Percentiles rank a stretch among this genome's conserved stretches.
These are phyloP conservation scores for Drosophila lacertosa DNA, from an alignment of 1,140 invertebrate genomes.

Conservation along the genomic window DNA sequence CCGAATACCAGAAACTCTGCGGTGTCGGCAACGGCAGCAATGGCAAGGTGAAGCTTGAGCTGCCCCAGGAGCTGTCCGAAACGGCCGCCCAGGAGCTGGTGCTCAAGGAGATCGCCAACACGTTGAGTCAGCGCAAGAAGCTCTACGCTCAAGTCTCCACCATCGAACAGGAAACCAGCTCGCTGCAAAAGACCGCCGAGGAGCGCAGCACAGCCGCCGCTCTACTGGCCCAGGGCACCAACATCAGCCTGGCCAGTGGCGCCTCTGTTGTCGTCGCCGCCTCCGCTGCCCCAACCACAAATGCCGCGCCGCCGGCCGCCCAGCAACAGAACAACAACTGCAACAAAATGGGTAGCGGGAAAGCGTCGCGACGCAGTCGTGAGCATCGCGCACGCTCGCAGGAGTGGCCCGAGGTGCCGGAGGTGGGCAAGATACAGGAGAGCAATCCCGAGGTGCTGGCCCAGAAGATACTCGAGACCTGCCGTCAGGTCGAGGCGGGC, in stretches of 20 bases:
- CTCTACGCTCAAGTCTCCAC: slow-evolving; percentile 91
- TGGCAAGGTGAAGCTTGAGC: slow-evolving; percentile 70
- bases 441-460: slow-evolving; percentile 95
- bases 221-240: slow-evolving; percentile 78
- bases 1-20: slow-evolving; percentile 86
- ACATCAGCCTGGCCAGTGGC: slow-evolving; percentile 73
- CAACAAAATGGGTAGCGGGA: slow-evolving; percentile 68
- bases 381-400: slow-evolving; percentile 91
- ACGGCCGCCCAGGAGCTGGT: slow-evolving; percentile 90
- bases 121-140: slow-evolving; percentile 91
- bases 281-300: slow-evolving; percentile 32
- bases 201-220: slow-evolving; percentile 86
- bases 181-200: slow-evolving; percentile 89
- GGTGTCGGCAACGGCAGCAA: slow-evolving; percentile 35
- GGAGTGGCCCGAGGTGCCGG: slow-evolving; percentile 95
- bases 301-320: slow-evolving; percentile 21
- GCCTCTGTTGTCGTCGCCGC: slow-evolving; percentile 38
- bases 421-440: slow-evolving; percentile 95
- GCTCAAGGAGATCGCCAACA: slow-evolving; percentile 93
- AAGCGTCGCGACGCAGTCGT: slow-evolving; percentile 87
- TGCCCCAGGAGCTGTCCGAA: slow-evolving; percentile 85
- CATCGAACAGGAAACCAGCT: slow-evolving; percentile 90
- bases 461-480: slow-evolving; percentile 94
- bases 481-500: slow-evolving; percentile 93
- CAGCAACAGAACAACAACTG: slow-evolving; percentile 32